A percentile compares a stretch with the other conserved stretches of the same genome.
Conservation (phyloP, 2,797 vertebrate species). For the Fundulus diaphanus region DNA sequence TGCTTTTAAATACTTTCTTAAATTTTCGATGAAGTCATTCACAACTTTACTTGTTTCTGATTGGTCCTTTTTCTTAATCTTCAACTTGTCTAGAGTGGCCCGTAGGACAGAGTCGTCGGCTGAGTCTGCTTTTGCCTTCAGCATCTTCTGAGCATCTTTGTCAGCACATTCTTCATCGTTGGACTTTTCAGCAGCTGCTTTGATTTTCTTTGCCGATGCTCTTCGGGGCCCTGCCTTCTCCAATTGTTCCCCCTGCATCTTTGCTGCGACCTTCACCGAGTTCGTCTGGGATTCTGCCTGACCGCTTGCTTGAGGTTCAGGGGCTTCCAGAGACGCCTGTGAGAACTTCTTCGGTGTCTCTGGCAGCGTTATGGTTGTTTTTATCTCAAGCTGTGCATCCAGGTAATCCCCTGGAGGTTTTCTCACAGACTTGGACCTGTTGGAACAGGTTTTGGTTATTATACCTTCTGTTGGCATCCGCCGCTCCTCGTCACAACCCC, state of each 20-base stretch:
- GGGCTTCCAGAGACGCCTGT: not conserved
- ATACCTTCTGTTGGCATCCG: not conserved
- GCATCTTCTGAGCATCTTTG: not conserved
- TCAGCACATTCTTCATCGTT: not conserved
- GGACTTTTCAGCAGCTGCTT: not conserved
- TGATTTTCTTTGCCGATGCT: not conserved
- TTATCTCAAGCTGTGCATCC: not conserved
- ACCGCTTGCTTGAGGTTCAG: not conserved
- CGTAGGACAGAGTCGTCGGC: constrained; percentile 20
- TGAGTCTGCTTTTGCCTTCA: not conserved
- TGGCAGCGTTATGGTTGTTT: not conserved
- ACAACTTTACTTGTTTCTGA: constrained; percentile 41
- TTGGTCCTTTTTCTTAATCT: constrained; percentile 28
- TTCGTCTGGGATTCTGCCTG: not conserved
- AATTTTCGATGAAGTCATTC: constrained; percentile 32
- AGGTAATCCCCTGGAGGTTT: not conserved
- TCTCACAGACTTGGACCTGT: not conserved
- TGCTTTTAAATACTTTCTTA: constrained; percentile 48
- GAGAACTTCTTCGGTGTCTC: not conserved
- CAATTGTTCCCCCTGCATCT: not conserved
- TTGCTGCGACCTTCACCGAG: not conserved
- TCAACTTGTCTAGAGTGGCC: constrained; percentile 56
- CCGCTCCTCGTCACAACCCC: not conserved
- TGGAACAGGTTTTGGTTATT: not conserved
- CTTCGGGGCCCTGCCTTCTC: not conserved